phyloP scores from a whole-genome alignment of 53 echinoderm and acorn worm genomes.

The Stichopus horrens region DNA sequence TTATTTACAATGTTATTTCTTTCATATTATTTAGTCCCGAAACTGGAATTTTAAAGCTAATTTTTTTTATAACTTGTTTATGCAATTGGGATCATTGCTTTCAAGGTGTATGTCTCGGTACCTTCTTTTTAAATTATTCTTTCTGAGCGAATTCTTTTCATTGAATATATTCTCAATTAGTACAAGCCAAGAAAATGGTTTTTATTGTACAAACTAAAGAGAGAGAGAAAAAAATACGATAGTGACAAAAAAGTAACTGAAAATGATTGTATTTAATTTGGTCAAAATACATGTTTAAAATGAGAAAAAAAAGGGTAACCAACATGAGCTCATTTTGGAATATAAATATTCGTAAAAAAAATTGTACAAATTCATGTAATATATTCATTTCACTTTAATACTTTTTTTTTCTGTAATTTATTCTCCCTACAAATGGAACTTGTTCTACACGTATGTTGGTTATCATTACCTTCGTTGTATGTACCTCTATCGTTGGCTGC shows the following conservation, averaged over 20 bases:
- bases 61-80: not conserved
- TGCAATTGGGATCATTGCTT: constrained; percentile 19
- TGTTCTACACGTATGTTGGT: not conserved
- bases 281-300: constrained; percentile 33
- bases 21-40: not conserved
- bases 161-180: constrained; percentile 16
- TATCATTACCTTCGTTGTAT: no score
- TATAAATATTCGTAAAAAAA: constrained; percentile 33
- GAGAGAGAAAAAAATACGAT: not conserved
- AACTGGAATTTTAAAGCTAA: not conserved
- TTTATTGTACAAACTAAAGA: constrained; percentile 17
- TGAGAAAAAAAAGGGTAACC: constrained; percentile 9
- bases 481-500: no score
- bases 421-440: not conserved
- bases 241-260: not conserved
- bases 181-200: constrained; percentile 14
- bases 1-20: not conserved
- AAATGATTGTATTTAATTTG: not conserved
- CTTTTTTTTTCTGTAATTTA: constrained; percentile 19
- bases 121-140: constrained; percentile 20
- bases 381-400: constrained; percentile 39
- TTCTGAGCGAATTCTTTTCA: not conserved
- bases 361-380: constrained; percentile 45
- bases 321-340: constrained; percentile 12
- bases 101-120: constrained; percentile 29